Conservation (phyloP, 2,888 invertebrate genomes). For the Ditylenchus weischeri region DNA sequence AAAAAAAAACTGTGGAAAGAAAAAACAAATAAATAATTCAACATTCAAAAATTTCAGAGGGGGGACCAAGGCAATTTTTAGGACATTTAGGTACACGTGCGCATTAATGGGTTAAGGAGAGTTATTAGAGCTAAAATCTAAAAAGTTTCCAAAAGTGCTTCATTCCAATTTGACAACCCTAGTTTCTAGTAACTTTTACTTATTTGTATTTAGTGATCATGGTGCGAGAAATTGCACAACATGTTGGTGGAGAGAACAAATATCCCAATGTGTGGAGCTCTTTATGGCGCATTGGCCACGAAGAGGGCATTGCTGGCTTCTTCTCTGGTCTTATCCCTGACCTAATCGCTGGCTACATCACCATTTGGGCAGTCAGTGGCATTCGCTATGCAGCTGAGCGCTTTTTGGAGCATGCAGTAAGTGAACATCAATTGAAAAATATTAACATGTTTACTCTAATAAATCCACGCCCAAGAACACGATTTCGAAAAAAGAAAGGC, state of each 20-base stretch:
- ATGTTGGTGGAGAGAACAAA: constrained; percentile 81
- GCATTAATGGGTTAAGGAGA: too few relatives aligned
- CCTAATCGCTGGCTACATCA: constrained; percentile 77
- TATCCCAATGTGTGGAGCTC: constrained; percentile 68
- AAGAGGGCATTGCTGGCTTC: constrained; percentile 78
- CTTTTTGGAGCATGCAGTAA: constrained; percentile 19
- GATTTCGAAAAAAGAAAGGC: too few relatives aligned
- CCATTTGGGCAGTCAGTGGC: constrained; percentile 72
- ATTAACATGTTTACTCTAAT: too few relatives aligned
- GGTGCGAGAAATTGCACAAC: constrained; percentile 87
- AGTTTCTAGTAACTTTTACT: neutral
- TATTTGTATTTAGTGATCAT: constrained; percentile 69
- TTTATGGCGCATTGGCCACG: constrained; percentile 75
- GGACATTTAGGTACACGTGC: too few relatives aligned
- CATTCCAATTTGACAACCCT: neutral
- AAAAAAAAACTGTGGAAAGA: too few relatives aligned
- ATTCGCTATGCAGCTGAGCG: constrained; percentile 59
- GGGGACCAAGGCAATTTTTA: too few relatives aligned
- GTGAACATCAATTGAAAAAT: neutral
- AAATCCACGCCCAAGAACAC: too few relatives aligned
- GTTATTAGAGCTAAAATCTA: too few relatives aligned
- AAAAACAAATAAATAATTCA: too few relatives aligned
- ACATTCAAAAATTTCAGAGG: too few relatives aligned
- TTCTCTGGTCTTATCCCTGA: constrained; percentile 80
- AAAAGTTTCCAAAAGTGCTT: neutral